These are phyloP conservation scores for Andrena hattorfiana DNA, from an alignment of 2,888 invertebrate species.

Conservation along the genomic window DNA sequence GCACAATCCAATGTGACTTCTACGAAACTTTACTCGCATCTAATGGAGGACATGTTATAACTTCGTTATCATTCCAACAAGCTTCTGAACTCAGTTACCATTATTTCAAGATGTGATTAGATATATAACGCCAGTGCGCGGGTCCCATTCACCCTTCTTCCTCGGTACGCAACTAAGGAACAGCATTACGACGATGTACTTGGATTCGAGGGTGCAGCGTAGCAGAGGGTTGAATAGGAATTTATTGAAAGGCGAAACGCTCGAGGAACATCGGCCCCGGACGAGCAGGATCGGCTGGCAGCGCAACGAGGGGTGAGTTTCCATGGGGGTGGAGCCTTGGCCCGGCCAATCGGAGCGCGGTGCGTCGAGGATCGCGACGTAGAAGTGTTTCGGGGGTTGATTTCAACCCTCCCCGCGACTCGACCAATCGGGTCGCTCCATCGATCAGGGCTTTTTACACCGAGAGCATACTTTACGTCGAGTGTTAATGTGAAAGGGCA, in stretches of 20 bases:
- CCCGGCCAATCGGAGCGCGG: constrained; percentile 61
- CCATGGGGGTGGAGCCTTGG: constrained; percentile 67
- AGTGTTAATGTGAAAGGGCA: constrained; percentile 84
- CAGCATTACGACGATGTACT: constrained; percentile 21
- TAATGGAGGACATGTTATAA: too few relatives aligned
- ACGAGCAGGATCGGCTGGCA: constrained; percentile 44
- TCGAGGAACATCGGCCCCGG: constrained; percentile 36
- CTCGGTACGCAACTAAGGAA: neutral
- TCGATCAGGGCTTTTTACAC: constrained; percentile 82
- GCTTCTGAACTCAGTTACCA: neutral
- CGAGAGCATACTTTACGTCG: constrained; percentile 82
- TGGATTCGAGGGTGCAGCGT: constrained; percentile 34
- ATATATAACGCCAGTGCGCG: neutral
- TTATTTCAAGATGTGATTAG: neutral
- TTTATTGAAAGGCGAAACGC: constrained; percentile 42
- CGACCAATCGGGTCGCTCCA: constrained; percentile 80
- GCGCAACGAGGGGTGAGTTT: constrained; percentile 62
- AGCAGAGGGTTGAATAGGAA: constrained; percentile 45
- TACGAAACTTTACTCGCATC: too few relatives aligned
- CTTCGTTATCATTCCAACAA: too few relatives aligned
- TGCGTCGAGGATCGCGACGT: constrained; percentile 42
- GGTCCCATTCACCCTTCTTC: neutral
- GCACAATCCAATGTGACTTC: too few relatives aligned
- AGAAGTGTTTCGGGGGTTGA: constrained; percentile 61
- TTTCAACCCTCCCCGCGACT: constrained; percentile 57